These are phyloP conservation scores for Agrochola macilenta DNA, from an alignment of 2,888 invertebrate species.

Conservation along the genomic window DNA sequence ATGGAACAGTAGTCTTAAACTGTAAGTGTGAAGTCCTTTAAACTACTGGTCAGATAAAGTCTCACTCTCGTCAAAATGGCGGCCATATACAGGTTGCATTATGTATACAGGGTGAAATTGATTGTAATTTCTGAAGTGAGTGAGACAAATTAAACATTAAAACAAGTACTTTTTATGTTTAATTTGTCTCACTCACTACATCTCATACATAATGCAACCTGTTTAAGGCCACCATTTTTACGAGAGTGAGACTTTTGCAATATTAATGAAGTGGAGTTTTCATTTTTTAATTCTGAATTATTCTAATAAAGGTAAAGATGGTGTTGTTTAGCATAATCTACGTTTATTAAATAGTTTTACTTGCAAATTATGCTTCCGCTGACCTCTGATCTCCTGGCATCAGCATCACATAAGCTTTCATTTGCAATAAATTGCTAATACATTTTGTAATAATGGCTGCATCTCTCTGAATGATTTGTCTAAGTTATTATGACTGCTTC, in stretches of 20 bases:
- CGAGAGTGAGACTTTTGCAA: too few relatives aligned
- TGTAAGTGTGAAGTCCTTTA: neutral
- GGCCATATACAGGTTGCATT: neutral
- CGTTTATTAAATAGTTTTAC: constrained; percentile 6
- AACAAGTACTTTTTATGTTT: too few relatives aligned
- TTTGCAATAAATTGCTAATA: constrained; percentile 20
- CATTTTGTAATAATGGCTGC: neutral
- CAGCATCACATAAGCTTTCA: constrained; percentile 3
- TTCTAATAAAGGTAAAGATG: too few relatives aligned
- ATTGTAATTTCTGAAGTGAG: neutral
- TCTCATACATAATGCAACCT: too few relatives aligned
- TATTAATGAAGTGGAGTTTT: neutral
- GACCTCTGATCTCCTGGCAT: neutral
- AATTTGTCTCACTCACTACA: too few relatives aligned
- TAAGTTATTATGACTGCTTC: constrained; percentile 4
- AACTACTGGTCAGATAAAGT: neutral
- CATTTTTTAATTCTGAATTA: too few relatives aligned
- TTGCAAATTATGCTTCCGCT: constrained; percentile 9
- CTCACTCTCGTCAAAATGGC: neutral
- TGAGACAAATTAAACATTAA: neutral
- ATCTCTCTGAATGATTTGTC: neutral
- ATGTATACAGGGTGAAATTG: neutral
- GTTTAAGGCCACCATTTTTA: too few relatives aligned
- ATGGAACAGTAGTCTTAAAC: neutral
- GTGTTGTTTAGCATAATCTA: neutral